Evolutionary conservation across 2,113 vertebrate species (phyloP).

Genomic region (Carassius auratus): DNA sequence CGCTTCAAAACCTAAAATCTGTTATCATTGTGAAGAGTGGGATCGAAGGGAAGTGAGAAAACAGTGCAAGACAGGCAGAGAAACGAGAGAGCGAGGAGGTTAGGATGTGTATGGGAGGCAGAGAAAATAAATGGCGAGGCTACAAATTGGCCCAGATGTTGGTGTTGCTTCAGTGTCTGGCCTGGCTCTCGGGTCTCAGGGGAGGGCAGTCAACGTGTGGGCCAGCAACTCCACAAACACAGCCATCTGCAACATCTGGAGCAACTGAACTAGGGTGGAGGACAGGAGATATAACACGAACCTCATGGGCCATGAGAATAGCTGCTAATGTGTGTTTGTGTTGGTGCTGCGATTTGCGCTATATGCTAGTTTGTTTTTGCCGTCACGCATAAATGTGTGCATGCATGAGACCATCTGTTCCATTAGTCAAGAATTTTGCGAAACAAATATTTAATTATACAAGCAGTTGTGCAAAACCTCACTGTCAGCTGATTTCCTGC

Average conservation of each 20-base stretch:
- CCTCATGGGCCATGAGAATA: slow-evolving; percentile 51
- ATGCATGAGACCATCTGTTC: slow-evolving; percentile 9
- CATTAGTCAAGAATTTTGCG: slow-evolving; percentile 14
- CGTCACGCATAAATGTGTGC: background rate
- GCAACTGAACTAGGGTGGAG: slow-evolving; percentile 32
- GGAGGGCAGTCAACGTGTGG: slow-evolving; percentile 36
- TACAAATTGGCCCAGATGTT: slow-evolving; percentile 43
- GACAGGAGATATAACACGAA: slow-evolving; percentile 46
- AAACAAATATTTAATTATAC: slow-evolving; percentile 21
- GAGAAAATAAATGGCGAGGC: slow-evolving; percentile 26
- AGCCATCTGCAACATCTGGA: slow-evolving; percentile 55
- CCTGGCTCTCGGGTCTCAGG: slow-evolving; percentile 15
- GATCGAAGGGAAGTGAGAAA: background rate
- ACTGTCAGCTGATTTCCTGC: slow-evolving; percentile 9
- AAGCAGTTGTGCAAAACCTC: slow-evolving; percentile 18
- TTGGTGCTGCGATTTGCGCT: background rate
- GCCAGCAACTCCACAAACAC: slow-evolving; percentile 49
- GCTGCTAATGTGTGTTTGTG: slow-evolving; percentile 15
- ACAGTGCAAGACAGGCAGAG: background rate
- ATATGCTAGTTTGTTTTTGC: background rate
- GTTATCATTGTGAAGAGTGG: background rate
- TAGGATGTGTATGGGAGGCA: background rate
- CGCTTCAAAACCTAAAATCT: background rate
- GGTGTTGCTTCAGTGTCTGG: slow-evolving; percentile 21
- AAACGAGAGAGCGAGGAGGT: background rate